These are phyloP conservation scores for Halesus radiatus DNA, from an alignment of 1,140 invertebrate species.

Conservation along the genomic window DNA sequence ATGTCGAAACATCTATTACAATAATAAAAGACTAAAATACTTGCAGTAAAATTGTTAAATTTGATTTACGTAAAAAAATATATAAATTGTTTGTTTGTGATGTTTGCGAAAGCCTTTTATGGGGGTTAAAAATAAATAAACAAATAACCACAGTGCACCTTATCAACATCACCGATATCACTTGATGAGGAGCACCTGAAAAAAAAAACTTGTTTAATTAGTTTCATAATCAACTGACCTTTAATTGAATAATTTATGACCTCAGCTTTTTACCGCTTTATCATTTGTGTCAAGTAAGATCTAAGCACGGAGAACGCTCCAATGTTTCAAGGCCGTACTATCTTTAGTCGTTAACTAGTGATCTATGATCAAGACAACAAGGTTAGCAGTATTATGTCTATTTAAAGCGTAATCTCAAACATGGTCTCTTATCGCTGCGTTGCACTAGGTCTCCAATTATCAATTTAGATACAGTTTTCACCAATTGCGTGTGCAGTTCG, in stretches of 20 bases:
- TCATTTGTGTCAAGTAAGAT: conserved; percentile 2
- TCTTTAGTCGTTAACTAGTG: neutral
- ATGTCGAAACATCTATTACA: no score
- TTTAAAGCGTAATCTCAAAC: neutral
- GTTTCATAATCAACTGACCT: conserved; percentile 15
- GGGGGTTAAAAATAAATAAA: no score
- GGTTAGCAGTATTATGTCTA: conserved; percentile 17
- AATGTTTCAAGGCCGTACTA: neutral
- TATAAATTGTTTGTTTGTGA: no score
- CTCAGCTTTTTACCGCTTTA: neutral
- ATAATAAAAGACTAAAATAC: no score
- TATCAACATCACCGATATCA: no score
- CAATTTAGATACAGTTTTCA: neutral
- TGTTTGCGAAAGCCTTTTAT: no score
- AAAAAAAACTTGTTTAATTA: neutral
- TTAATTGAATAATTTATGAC: conserved; percentile 4
- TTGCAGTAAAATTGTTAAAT: no score
- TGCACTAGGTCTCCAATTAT: conserved; percentile 2
- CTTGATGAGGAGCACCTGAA: neutral
- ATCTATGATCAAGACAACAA: neutral
- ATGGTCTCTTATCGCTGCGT: neutral
- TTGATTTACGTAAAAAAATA: no score
- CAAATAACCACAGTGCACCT: no score
- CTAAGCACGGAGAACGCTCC: neutral
- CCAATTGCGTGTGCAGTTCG: no score